A percentile compares a stretch with the other conserved stretches of the same genome.
Conservation (phyloP, 1,140 invertebrate species). For the Galleria mellonella region DNA sequence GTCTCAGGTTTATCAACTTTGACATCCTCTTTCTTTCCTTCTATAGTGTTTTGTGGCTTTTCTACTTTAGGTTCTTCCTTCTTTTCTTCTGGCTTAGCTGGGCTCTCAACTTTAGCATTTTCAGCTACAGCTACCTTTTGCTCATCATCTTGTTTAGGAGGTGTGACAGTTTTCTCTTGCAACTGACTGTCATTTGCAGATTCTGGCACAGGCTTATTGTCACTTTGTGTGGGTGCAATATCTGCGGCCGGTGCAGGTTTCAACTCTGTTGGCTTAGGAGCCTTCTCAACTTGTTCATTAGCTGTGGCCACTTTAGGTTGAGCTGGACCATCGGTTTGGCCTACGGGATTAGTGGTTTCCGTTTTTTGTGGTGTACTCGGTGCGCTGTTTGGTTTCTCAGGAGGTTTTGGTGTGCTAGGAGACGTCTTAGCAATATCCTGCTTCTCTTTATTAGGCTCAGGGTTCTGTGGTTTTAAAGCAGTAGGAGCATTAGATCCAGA, state of each 20-base stretch:
- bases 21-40: conserved; percentile 12
- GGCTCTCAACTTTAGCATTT: neutral
- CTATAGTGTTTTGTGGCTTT: conserved; percentile 3
- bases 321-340: conserved; percentile 32
- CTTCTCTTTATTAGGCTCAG: conserved; percentile 57
- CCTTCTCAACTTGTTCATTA: conserved; percentile 56
- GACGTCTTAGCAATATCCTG: conserved; percentile 64
- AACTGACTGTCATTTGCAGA: conserved; percentile 54
- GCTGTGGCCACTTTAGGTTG: conserved; percentile 60
- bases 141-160: conserved; percentile 36
- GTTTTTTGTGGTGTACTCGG: conserved; percentile 48
- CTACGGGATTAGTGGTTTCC: conserved; percentile 32
- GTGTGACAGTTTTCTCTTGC: conserved; percentile 35
- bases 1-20: conserved; percentile 28
- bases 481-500: conserved; percentile 37
- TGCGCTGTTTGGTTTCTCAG: conserved; percentile 45
- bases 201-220: conserved; percentile 55
- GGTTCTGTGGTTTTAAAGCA: conserved; percentile 51
- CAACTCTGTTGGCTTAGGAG: conserved; percentile 49
- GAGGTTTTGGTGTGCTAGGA: conserved; percentile 63
- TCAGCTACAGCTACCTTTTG: conserved; percentile 34
- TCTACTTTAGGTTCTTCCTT: conserved; percentile 26
- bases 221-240: conserved; percentile 55
- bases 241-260: conserved; percentile 53
- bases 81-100: conserved; percentile 22